Base-by-base conservation (phyloP, 2,888 invertebrate genomes). In the Erynnis tages region DNA sequence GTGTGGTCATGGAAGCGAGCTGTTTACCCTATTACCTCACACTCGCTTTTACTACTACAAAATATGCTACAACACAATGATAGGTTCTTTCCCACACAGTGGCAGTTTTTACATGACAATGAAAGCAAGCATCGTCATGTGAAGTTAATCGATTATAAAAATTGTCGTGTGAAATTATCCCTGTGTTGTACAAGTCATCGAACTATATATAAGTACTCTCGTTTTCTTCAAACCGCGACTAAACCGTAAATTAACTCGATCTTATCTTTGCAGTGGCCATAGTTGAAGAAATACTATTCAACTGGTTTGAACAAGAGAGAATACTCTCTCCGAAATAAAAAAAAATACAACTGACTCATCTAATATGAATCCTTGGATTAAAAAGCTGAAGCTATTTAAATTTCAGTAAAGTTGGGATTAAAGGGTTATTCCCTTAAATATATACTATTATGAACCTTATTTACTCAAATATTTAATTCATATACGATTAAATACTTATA, bases 61-160 rank as follows among this genome's bases (percentile, higher is more conserved):
- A 58, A 60, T n/a, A n/a, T n/a, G n/a, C n/a, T n/a, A n/a, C 61
- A 58, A 35, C 17, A 56, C 61, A 60, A 61, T 45, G 58, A 32
- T 45, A 27, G 11, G 10, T 40, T 56, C 57, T 57, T 47, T 60
- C 58, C 54, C 48, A 52, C 53, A 38, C 50, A 14, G n/a, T 21
- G 23, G 25, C 11, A 6, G 25, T 56, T 60, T 57, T 56, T 58
- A 52, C 25, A 4, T 10, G 7, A 8, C 48, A 59, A 61, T 60
- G 65, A 65, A 65, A 63, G 65, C 52, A 59, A 61, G 54, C 48
- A 54, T 40, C 45, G 29, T 44, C 55, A 52, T 47, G 54, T 45
- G 48, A 40, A 55, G 56, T 49, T 54, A 54, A 53, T 50, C 40
- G 35, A 53, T 54, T 41, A 57, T 57, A 53, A 38, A 57, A 59